phyloP scores from a whole-genome alignment of 2,888 invertebrate genomes.

The Meteorus cinctellus region DNA sequence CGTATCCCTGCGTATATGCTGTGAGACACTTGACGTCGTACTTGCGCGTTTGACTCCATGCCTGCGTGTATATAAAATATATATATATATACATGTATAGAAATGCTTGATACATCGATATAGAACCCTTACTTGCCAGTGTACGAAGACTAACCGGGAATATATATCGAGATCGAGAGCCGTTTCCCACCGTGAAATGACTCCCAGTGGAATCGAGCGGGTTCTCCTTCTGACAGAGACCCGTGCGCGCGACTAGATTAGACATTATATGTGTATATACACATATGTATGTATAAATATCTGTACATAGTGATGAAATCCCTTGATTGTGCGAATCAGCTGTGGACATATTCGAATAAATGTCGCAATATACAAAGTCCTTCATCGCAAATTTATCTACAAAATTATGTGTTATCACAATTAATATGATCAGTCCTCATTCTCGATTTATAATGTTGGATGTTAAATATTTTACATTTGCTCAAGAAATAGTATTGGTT shows the following conservation, averaged over 20 bases:
- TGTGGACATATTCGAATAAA: constrained; percentile 26
- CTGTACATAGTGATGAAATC: constrained; percentile 40
- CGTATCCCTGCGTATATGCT: constrained; percentile 51
- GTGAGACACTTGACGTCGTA: constrained; percentile 45
- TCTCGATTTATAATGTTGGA: too few species aligned
- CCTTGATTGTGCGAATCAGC: constrained; percentile 26
- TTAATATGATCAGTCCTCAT: too few species aligned
- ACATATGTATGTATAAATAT: not conserved
- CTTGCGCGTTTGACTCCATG: constrained; percentile 21
- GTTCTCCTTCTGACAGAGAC: constrained; percentile 33
- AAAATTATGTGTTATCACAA: not conserved
- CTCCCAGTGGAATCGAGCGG: constrained; percentile 40
- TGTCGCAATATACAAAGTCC: constrained; percentile 16
- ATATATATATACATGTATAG: constrained; percentile 6
- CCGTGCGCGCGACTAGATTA: constrained; percentile 33
- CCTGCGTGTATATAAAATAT: constrained; percentile 2
- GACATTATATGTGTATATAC: not conserved
- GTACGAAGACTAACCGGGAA: constrained; percentile 16
- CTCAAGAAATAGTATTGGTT: too few species aligned
- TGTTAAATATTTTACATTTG: too few species aligned
- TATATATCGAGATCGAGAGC: constrained; percentile 43
- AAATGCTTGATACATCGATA: constrained; percentile 3
- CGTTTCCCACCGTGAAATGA: constrained; percentile 45
- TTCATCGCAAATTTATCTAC: not conserved
- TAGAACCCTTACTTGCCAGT: constrained; percentile 15